Percentiles rank a stretch among this genome's conserved stretches.
Evolutionary conservation across 1,140 invertebrate genomes (phyloP).

Genomic region (Euura lappo): DNA sequence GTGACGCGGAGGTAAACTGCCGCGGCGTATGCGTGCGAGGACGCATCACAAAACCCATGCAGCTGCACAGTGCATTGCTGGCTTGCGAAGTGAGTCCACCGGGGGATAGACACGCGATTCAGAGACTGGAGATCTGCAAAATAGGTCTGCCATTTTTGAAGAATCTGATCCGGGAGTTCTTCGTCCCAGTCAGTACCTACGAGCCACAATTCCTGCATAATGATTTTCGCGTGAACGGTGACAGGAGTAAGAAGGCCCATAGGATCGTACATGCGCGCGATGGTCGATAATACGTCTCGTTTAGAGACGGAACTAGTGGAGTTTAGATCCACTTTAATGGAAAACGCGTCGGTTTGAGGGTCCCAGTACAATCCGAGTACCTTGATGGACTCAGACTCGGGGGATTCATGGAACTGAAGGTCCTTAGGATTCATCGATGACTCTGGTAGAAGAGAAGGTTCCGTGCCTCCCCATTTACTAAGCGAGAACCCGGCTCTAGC

Average conservation of each 20-base stretch:
- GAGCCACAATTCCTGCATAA: conserved; percentile 45
- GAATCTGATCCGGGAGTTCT: conserved; percentile 22
- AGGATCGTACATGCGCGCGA: conserved; percentile 45
- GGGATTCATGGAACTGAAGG: conserved; percentile 11
- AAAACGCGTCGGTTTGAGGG: conserved; percentile 25
- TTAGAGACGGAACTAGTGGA: conserved; percentile 27
- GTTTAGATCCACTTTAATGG: background rate
- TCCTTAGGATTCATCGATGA: background rate
- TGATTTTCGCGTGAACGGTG: conserved; percentile 38
- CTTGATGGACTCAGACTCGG: conserved; percentile 26
- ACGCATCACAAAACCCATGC: conserved; percentile 40
- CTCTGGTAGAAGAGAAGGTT: conserved; percentile 28
- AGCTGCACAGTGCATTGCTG: conserved; percentile 21
- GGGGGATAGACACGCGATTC: conserved; percentile 19
- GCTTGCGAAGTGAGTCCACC: background rate
- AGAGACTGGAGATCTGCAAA: conserved; percentile 9
- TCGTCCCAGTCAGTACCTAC: conserved; percentile 43
- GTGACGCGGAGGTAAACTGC: conserved; percentile 21
- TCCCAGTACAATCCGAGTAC: conserved; percentile 42
- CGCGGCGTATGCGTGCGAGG: conserved; percentile 29
- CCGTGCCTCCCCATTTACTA: conserved; percentile 38
- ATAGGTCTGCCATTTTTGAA: conserved; percentile 25
- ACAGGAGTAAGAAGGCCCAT: conserved; percentile 45
- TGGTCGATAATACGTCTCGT: conserved; percentile 35
- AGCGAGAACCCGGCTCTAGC: conserved; percentile 33